A percentile compares a stretch with the other conserved stretches of the same genome.
phyloP scores from a whole-genome alignment of 2,888 invertebrate species.

The Pachymerium ferrugineum region DNA sequence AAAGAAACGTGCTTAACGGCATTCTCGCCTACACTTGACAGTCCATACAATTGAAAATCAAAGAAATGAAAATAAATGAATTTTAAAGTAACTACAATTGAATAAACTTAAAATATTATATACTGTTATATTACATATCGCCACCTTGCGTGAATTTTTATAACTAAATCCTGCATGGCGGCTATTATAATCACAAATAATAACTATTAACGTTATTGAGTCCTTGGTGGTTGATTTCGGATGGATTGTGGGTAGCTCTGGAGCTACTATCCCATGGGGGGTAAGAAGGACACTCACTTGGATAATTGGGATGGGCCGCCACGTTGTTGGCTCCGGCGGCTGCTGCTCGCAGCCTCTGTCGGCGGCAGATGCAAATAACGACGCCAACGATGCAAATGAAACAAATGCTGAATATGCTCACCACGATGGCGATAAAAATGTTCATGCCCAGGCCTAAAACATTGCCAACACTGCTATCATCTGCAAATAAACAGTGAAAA shows the following conservation, averaged over 20 bases:
- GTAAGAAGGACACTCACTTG: slow-evolving; percentile 31
- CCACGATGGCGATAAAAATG: slow-evolving; percentile 68
- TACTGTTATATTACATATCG: slow-evolving; percentile 12
- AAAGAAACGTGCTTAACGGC: slow-evolving; percentile 27
- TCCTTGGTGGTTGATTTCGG: slow-evolving; percentile 23
- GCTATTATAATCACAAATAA: slow-evolving; percentile 9
- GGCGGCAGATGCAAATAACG: slow-evolving; percentile 70
- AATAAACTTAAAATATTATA: neutral
- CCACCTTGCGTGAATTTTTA: neutral
- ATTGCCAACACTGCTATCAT: slow-evolving; percentile 44
- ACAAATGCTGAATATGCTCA: slow-evolving; percentile 63
- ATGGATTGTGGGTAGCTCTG: slow-evolving; percentile 20
- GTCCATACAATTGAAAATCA: neutral
- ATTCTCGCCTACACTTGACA: slow-evolving; percentile 9
- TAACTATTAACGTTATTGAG: slow-evolving; percentile 21
- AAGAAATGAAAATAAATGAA: no score
- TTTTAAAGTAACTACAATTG: neutral
- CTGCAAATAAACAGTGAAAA: slow-evolving; percentile 34
- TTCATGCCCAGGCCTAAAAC: slow-evolving; percentile 68
- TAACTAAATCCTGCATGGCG: slow-evolving; percentile 2
- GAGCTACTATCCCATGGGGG: slow-evolving; percentile 11
- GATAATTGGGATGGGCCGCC: slow-evolving; percentile 30
- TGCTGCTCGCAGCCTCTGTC: slow-evolving; percentile 42
- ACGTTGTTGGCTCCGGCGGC: slow-evolving; percentile 29
- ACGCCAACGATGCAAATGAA: slow-evolving; percentile 64